phyloP scores from a whole-genome alignment of 2,113 vertebrate species.

The Raphicerus campestris region DNA sequence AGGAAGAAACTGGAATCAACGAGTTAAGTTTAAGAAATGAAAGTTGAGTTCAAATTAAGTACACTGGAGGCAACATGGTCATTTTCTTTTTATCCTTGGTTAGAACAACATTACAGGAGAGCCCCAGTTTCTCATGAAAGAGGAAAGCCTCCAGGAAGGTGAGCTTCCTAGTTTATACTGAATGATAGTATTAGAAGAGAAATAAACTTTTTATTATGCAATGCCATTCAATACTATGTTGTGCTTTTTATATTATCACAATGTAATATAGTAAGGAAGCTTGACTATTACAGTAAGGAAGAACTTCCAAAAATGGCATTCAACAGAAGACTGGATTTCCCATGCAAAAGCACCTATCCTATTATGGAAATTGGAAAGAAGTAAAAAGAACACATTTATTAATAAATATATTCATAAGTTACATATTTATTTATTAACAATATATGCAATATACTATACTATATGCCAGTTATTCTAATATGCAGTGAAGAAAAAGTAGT shows the following conservation, averaged over 20 bases:
- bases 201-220: neutral
- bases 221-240: neutral
- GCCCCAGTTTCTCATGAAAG: neutral
- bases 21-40: neutral
- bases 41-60: neutral
- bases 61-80: neutral
- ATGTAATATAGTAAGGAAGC: neutral
- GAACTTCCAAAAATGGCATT: neutral
- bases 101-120: neutral
- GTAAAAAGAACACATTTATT: neutral
- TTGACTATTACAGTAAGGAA: neutral
- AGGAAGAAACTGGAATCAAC: neutral
- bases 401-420: neutral
- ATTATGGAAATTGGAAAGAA: neutral
- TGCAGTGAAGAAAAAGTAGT: neutral
- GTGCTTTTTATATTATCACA: neutral
- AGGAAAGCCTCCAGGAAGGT: neutral
- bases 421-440: neutral
- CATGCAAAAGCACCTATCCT: neutral
- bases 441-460: neutral
- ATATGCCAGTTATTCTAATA: neutral
- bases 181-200: neutral
- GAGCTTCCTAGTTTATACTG: neutral
- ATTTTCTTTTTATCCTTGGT: neutral
- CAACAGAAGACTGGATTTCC: neutral